Conservation (phyloP, 2,797 vertebrate species). For the Holocentrus rufus region DNA sequence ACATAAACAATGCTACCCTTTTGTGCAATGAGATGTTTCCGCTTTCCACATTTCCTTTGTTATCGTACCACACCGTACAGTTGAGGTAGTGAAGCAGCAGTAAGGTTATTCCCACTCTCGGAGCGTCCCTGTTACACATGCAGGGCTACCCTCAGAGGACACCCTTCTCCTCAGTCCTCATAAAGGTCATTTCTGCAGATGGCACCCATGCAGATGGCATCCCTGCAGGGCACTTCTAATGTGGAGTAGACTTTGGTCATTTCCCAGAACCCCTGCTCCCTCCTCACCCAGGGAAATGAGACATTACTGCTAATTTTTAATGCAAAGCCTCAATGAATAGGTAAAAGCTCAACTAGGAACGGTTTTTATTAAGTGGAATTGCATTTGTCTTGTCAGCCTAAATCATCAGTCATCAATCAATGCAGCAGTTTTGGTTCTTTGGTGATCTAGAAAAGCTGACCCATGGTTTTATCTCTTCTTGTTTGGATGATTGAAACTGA, state of each 20-base stretch:
- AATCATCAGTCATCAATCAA: no score
- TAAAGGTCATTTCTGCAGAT: conserved; percentile 72
- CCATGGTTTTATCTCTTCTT: conserved; percentile 2
- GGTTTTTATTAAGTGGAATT: background rate
- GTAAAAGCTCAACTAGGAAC: background rate
- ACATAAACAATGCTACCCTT: no score
- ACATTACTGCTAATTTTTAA: conserved; percentile 1
- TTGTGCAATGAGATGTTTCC: conserved; percentile 2
- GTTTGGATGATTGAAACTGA: background rate
- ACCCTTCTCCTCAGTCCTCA: conserved; percentile 50
- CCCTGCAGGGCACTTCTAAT: conserved; percentile 42
- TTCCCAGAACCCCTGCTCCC: conserved; percentile 22
- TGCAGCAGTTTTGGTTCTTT: background rate
- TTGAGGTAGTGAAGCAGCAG: conserved; percentile 11
- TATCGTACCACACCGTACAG: conserved; percentile 11
- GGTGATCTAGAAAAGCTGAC: background rate
- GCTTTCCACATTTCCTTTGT: background rate
- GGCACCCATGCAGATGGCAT: conserved; percentile 37
- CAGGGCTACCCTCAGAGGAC: conserved; percentile 63
- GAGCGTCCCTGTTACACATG: conserved; percentile 40
- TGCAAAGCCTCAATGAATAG: conserved; percentile 6
- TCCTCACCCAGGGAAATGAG: conserved; percentile 8
- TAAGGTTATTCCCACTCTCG: conserved; percentile 33
- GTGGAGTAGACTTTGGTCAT: conserved; percentile 34
- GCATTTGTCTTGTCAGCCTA: background rate